Evolutionary conservation across 2,888 invertebrate species (phyloP).

Genomic region (Oeneis ivallda): DNA sequence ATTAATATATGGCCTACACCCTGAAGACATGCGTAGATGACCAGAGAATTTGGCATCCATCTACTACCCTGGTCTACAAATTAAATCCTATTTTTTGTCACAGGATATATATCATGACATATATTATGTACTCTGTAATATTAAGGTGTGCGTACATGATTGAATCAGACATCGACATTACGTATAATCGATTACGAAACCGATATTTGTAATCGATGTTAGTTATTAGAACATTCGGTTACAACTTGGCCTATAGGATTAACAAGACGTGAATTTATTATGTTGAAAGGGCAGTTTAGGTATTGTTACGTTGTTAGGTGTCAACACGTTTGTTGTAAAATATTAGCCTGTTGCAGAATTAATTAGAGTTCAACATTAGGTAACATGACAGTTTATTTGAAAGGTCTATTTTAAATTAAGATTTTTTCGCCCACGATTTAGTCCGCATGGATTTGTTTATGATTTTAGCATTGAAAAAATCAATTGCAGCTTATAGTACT

Average conservation of each 20-base stretch:
- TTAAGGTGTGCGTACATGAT: background rate
- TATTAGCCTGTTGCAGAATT: constrained; percentile 13
- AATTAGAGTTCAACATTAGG: background rate
- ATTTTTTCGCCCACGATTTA: background rate
- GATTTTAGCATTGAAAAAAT: no score
- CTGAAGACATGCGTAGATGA: no score
- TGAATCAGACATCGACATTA: constrained; percentile 11
- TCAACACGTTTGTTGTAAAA: constrained; percentile 5
- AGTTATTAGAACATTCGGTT: constrained; percentile 14
- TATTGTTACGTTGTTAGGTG: constrained; percentile 11
- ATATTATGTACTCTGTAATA: no score
- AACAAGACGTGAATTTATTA: constrained; percentile 18
- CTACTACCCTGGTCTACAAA: no score
- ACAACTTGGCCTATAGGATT: background rate
- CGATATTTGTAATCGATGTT: constrained; percentile 14
- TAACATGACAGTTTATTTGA: constrained; percentile 5
- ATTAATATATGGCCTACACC: no score
- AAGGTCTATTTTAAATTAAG: background rate
- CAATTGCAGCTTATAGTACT: no score
- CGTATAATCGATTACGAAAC: constrained; percentile 8
- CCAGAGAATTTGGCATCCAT: no score
- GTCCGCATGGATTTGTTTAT: background rate
- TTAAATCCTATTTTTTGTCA: no score
- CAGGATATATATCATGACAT: no score
- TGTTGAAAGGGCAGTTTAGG: constrained; percentile 13